A percentile compares a stretch with the other conserved stretches of the same genome.
These are phyloP conservation scores for Centrocercus urophasianus DNA, from an alignment of 2,113 vertebrate genomes.

Conservation along the genomic window DNA sequence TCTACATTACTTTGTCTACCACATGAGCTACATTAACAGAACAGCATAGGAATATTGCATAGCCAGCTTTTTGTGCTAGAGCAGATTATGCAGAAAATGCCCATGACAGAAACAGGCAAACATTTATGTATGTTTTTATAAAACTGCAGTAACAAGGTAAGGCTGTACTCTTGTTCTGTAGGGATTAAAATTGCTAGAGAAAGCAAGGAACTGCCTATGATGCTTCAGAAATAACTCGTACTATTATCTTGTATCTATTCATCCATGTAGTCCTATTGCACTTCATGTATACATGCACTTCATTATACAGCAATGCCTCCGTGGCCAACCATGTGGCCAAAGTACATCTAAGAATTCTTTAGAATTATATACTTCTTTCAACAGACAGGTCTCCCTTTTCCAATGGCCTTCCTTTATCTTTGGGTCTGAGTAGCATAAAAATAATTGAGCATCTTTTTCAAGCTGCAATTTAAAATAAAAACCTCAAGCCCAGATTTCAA, in stretches of 20 bases:
- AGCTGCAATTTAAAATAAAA: neutral
- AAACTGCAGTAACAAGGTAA: slow-evolving; percentile 7
- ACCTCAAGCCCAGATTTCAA: neutral
- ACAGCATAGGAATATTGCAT: neutral
- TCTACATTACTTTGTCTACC: neutral
- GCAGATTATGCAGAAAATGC: neutral
- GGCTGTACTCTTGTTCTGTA: neutral
- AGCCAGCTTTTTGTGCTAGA: neutral
- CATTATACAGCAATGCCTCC: neutral
- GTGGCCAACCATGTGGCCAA: neutral
- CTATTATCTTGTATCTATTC: neutral
- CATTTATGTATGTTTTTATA: neutral
- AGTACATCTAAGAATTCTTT: neutral
- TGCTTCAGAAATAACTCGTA: neutral
- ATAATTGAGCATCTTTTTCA: neutral
- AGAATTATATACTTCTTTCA: neutral
- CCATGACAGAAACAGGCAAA: slow-evolving; percentile 2
- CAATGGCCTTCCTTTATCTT: neutral
- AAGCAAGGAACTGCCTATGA: neutral
- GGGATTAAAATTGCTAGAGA: neutral
- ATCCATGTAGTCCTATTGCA: neutral
- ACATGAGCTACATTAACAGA: neutral
- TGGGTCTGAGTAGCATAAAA: neutral
- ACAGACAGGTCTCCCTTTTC: neutral
- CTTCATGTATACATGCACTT: neutral